Conservation (phyloP, 2,113 vertebrate genomes). For the Macrotus californicus region DNA sequence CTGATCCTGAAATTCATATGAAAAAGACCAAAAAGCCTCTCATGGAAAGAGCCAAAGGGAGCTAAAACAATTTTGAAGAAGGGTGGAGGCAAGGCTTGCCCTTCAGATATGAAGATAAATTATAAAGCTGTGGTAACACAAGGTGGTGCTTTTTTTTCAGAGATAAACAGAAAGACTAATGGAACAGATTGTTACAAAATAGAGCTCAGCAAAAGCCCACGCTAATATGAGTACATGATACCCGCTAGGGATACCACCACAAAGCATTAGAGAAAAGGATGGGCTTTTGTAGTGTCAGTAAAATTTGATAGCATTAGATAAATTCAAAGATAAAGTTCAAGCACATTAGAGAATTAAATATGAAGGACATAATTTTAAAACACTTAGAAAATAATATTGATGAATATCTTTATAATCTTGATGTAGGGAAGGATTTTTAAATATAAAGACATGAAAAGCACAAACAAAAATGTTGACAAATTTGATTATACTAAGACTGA, state of each 20-base stretch:
- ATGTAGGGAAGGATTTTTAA: background rate
- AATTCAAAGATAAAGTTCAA: background rate
- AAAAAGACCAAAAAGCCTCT: background rate
- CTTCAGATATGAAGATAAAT: background rate
- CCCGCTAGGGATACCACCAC: background rate
- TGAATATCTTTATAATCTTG: background rate
- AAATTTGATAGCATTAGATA: background rate
- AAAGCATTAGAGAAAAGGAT: background rate
- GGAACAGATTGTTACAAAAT: background rate
- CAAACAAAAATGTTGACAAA: background rate
- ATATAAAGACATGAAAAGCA: background rate
- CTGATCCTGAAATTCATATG: background rate
- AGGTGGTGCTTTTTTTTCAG: background rate
- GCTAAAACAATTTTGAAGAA: conserved; percentile 5
- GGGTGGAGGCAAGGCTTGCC: background rate
- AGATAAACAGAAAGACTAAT: background rate
- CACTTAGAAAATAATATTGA: background rate
- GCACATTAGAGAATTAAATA: background rate
- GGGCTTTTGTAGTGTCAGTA: background rate
- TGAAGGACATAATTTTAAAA: background rate
- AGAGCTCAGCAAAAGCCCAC: background rate
- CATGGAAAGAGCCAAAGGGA: background rate
- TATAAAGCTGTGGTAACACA: background rate
- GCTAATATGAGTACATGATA: background rate
- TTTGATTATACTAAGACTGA: background rate